A percentile compares a stretch with the other conserved stretches of the same genome.
Conservation (phyloP, 2,888 invertebrate species). For the Agrenia bidenticulata region DNA sequence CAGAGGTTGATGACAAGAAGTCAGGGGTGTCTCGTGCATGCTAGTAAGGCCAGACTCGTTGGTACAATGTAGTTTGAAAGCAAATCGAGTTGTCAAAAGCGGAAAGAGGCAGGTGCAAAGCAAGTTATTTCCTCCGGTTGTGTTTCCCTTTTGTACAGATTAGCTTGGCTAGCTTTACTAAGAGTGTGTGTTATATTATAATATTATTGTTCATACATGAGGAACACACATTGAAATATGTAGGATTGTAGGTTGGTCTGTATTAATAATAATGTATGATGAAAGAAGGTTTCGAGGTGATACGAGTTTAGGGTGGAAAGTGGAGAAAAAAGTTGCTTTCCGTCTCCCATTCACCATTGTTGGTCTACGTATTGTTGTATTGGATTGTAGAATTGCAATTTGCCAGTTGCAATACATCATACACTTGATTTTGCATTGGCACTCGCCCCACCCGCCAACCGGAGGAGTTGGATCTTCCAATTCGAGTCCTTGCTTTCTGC, state of each 20-base stretch:
- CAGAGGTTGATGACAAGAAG: constrained; percentile 35
- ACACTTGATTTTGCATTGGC: too few relatives aligned
- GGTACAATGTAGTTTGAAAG: too few relatives aligned
- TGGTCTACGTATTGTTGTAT: background rate
- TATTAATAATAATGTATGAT: constrained; percentile 37
- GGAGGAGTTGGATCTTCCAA: background rate
- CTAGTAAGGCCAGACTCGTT: too few relatives aligned
- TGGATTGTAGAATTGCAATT: background rate
- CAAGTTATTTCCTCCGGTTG: constrained; percentile 6
- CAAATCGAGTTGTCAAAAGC: too few relatives aligned
- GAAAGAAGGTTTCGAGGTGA: constrained; percentile 53
- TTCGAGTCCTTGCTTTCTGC: constrained; percentile 4
- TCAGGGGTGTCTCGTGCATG: too few relatives aligned
- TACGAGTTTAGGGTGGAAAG: constrained; percentile 51
- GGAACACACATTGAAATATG: constrained; percentile 13
- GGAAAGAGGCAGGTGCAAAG: background rate
- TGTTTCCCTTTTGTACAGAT: background rate
- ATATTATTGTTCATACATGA: background rate
- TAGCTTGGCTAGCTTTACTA: background rate
- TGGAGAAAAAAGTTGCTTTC: constrained; percentile 43
- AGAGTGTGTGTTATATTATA: background rate
- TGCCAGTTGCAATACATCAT: background rate
- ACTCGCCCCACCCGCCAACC: background rate
- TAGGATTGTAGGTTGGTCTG: constrained; percentile 51
- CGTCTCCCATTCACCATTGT: background rate